A percentile compares a stretch with the other conserved stretches of the same genome.
Conservation (phyloP, 2,113 vertebrate genomes). For the Sinocyclocheilus rhinocerous region DNA sequence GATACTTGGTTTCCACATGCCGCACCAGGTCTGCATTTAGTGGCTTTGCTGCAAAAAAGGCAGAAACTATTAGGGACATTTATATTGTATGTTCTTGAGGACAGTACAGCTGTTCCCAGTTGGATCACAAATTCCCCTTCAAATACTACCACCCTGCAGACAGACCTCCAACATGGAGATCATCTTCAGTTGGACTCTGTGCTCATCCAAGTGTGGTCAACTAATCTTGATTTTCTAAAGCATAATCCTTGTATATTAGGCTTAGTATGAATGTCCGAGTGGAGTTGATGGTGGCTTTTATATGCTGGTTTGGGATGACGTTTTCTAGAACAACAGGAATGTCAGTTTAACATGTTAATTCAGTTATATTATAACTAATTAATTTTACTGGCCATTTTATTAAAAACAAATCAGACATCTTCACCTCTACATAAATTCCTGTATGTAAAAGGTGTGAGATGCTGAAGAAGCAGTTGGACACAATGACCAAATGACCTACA, state of each 20-base stretch:
- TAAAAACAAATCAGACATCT: neutral
- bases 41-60: constrained; percentile 27
- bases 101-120: constrained; percentile 41
- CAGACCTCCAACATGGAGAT: constrained; percentile 34
- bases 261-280: neutral
- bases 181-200: constrained; percentile 21
- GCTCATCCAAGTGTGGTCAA: neutral
- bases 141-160: constrained; percentile 29
- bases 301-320: neutral
- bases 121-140: constrained; percentile 8
- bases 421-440: no score
- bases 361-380: neutral
- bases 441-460: no score
- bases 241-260: neutral
- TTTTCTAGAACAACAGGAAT: neutral
- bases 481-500: no score
- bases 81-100: constrained; percentile 40
- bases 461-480: no score
- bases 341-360: neutral
- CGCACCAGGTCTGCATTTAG: constrained; percentile 43
- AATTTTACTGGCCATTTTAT: neutral
- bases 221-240: constrained; percentile 12
- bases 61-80: constrained; percentile 30
- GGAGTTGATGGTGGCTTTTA: neutral
- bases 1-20: constrained; percentile 35